phyloP scores from a whole-genome alignment of 1,140 invertebrate species.

The Brachionus rubens region DNA sequence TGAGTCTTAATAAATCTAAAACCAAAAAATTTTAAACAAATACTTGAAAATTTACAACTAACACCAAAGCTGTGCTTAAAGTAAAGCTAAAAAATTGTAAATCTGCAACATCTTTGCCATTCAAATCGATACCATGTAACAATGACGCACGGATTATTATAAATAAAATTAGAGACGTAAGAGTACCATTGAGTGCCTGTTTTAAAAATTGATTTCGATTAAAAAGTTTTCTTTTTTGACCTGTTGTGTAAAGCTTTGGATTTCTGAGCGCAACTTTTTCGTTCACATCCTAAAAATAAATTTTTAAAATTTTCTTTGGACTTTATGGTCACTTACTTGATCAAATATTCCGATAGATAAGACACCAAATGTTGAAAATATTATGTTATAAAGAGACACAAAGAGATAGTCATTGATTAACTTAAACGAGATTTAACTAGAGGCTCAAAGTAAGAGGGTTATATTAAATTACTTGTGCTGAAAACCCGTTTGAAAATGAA shows the following conservation, averaged over 20 bases:
- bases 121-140: conserved; percentile 75
- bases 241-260: conserved; percentile 75
- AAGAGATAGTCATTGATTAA: conserved; percentile 96
- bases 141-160: conserved; percentile 94
- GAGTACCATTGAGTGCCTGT: conserved; percentile 88
- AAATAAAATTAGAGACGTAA: conserved; percentile 90
- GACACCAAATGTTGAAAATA: conserved; percentile 93
- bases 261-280: conserved; percentile 79
- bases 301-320: too few species aligned
- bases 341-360: conserved; percentile 90
- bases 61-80: conserved; percentile 86
- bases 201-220: conserved; percentile 70
- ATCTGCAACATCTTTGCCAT: conserved; percentile 82
- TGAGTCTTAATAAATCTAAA: neutral
- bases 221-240: conserved; percentile 85
- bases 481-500: conserved; percentile 98
- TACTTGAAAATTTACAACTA: conserved; percentile 83
- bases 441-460: too few species aligned
- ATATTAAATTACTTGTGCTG: conserved; percentile 76
- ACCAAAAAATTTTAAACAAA: too few species aligned
- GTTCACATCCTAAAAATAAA: conserved; percentile 68
- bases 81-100: conserved; percentile 89
- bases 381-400: conserved; percentile 94
- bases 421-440: conserved; percentile 69
- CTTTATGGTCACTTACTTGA: conserved; percentile 62